Evolutionary conservation across 2,888 invertebrate genomes (phyloP), one percentile per base, ranked within the genome.

Genomic region (Drosophila fulvimacula): DNA sequence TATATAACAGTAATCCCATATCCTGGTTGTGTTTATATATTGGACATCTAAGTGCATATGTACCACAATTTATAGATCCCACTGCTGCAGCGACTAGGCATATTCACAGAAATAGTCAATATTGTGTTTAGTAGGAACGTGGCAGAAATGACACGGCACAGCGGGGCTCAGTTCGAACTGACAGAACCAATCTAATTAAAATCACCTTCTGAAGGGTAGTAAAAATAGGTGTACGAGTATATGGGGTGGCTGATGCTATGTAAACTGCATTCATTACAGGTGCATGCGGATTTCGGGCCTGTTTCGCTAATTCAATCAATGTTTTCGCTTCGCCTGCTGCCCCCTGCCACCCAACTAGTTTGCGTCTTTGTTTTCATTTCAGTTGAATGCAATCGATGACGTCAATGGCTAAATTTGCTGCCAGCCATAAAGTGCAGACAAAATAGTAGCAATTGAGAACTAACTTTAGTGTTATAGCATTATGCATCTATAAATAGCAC

Each of bases 101-200:
- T 69, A 52, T 17, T 19, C 19, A 36, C 41, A 63, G 36, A 52
- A 38, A 52, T n/a, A 3, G 38, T 36, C 17, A 44, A 44, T 53
- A 62, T 30, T 61, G 49, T 75, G 39, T 63, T 73, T 39, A 73
- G 57, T 21, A 9, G 36, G 51, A 44, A 59, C 30, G 49, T 51
- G 66, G 57, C 65, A 73, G 34, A 84, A 66, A 72, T 65, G 34
- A 57, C 55, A 41, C 48, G 41, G 39, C 27, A 42, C 59, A 76
- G 32, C 13, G 48, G 30, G 48, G 19, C 34, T 44, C 57, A 48
- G 32, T 21, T 34, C 38, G 30, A 67, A 58, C 53, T 79, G 42
- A 66, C 88, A 63, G 52, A 64, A 53, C 27, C 77, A 70, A 80
- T 88, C 86, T 88, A 83, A 85, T 88, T 83, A 88, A 78, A 78